Evolutionary conservation across 37 sponge, comb jelly and placozoan species (phyloP), one percentile per base, ranked within the genome.

Genomic region (Geodia barretti): DNA sequence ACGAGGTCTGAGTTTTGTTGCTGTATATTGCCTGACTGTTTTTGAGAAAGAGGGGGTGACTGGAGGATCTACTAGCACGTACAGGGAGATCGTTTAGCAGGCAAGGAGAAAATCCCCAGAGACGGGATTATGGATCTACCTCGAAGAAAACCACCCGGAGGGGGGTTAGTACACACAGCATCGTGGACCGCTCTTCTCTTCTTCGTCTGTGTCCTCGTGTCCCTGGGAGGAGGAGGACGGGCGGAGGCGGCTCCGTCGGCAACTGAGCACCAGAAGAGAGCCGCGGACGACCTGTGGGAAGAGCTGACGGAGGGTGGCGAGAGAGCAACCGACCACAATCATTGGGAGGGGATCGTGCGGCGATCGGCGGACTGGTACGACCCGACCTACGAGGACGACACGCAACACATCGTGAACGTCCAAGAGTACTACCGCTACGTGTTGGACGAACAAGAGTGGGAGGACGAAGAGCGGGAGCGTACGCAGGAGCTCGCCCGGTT

Each of bases 271-370:
- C 54, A 47, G 43, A 37, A 37, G 43, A 73, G 74, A 41, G 36
- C 70, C 33, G 36, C 36, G 33, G 70, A 69, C 33, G 74, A 73
- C 21, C 43, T 31, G 43, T 28, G 74, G 38, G 43, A 73, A 23
- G 43, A 47, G 54, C 54, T 47, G 11, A 47, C 54, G 14, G 54
- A 47, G 54, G 54, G 28, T 0, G 59, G 21, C 23, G 30, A 25
- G 58, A 68, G 32, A 58, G 86, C 86, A 20, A 47, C 37, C 37
- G 79, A 54, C 68, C 86, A 86, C 60, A 73, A 79, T 8, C 86
- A 86, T 68, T 86, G 86, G 86, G 86, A 86, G 28, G 34, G 61
- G 11, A 66, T 86, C 32, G 86, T 79, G 39, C 62, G 59, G 74
- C 32, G 74, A 62, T 41, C 43, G 33, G 42, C 74, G 30, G 25